Conservation (phyloP, 2,113 vertebrate genomes). For the Peucedramus taeniatus region DNA sequence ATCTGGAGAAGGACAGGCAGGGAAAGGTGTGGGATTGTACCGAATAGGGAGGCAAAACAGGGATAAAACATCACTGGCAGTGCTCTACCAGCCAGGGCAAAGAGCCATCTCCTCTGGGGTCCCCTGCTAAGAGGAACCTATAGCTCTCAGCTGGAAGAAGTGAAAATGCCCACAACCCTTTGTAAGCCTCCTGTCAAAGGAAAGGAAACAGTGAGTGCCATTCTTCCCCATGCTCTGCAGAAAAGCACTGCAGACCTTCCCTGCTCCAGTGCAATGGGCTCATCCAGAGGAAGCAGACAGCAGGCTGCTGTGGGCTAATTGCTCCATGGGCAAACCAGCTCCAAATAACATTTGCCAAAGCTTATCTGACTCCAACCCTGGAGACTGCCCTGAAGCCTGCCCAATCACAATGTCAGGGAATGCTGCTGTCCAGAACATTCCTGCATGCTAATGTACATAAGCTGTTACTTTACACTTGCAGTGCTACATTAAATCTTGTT, state of each 20-base stretch:
- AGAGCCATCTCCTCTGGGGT: neutral
- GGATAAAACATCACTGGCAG: neutral
- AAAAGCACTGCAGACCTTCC: neutral
- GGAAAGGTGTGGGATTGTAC: neutral
- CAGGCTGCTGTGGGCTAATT: neutral
- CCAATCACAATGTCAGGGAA: neutral
- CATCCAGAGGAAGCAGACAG: neutral
- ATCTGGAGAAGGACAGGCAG: neutral
- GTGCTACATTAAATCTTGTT: neutral
- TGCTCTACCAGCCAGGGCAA: neutral
- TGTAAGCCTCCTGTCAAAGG: neutral
- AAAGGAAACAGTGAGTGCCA: neutral
- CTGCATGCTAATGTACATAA: neutral
- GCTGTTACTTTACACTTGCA: neutral
- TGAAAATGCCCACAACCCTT: neutral
- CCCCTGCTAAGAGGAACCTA: neutral
- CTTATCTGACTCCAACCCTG: neutral
- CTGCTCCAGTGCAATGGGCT: neutral
- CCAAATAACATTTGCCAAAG: neutral
- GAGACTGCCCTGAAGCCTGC: neutral
- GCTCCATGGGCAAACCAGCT: neutral
- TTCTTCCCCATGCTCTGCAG: neutral
- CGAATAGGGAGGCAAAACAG: neutral
- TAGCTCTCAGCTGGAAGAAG: neutral
- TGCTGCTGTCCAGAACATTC: neutral